Conservation (phyloP, 2,797 vertebrate species). For the Dromococcyx pavoninus region DNA sequence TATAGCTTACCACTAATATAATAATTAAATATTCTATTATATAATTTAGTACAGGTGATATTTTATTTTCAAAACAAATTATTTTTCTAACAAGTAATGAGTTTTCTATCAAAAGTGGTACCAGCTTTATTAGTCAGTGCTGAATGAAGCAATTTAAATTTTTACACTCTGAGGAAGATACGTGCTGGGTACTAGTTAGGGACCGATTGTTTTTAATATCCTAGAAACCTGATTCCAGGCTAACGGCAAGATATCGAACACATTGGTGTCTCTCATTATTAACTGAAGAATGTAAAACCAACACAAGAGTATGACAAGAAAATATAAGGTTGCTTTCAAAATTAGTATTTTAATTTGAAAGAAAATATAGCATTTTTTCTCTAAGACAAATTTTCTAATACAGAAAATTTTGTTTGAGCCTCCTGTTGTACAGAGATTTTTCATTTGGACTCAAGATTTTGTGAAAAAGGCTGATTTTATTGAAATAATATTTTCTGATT, state of each 20-base stretch:
- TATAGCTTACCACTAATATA: not conserved
- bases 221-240: not conserved
- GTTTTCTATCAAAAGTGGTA: not conserved
- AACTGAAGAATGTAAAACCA: not conserved
- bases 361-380: not conserved
- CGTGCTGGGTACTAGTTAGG: not conserved
- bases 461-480: conserved; percentile 31
- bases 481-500: conserved; percentile 16
- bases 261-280: not conserved
- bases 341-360: not conserved
- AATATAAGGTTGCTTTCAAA: conserved; percentile 11
- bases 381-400: not conserved
- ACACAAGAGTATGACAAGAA: not conserved
- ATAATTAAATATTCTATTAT: conserved; percentile 17
- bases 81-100: not conserved
- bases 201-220: conserved; percentile 13
- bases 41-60: conserved; percentile 5
- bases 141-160: conserved; percentile 3
- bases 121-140: not conserved
- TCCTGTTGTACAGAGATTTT: not conserved
- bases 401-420: not conserved
- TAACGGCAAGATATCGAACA: not conserved
- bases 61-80: not conserved
- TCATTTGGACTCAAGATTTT: not conserved
- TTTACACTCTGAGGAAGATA: conserved; percentile 16